These are phyloP conservation scores for Equus quagga DNA, from an alignment of 2,113 vertebrate species.

Conservation along the genomic window DNA sequence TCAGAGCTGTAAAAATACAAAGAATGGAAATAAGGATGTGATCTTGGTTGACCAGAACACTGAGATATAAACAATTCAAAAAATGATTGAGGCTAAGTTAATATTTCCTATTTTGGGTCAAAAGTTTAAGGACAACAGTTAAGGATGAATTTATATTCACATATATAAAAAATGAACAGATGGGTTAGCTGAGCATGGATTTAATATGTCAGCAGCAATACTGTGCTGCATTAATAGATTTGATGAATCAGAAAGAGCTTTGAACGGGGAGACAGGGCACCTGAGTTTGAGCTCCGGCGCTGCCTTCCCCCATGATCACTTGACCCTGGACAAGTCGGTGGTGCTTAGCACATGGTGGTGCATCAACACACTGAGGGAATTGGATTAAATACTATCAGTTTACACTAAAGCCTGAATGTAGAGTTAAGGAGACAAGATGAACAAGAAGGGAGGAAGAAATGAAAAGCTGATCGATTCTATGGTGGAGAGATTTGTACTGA, in stretches of 20 bases:
- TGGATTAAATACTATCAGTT: neutral
- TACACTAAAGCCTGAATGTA: neutral
- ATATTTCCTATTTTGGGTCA: neutral
- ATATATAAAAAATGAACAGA: neutral
- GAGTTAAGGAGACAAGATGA: neutral
- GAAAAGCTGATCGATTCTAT: neutral
- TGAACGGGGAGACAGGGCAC: neutral
- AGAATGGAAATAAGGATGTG: neutral
- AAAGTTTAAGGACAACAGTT: neutral
- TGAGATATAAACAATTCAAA: neutral
- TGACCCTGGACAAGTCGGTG: neutral
- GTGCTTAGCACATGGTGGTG: neutral
- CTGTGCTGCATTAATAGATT: neutral
- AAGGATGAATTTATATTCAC: neutral
- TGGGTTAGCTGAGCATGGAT: neutral
- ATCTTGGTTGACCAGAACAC: neutral
- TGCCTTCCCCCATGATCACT: neutral
- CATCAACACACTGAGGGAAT: neutral
- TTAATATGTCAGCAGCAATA: neutral
- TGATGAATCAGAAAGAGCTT: neutral
- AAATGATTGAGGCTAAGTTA: neutral
- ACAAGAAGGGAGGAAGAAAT: neutral
- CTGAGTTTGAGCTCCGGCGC: neutral
- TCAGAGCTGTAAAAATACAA: neutral
- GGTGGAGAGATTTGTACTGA: neutral